These are phyloP conservation scores for Encarsia formosa DNA, from an alignment of 2,888 invertebrate genomes.

Conservation along the genomic window DNA sequence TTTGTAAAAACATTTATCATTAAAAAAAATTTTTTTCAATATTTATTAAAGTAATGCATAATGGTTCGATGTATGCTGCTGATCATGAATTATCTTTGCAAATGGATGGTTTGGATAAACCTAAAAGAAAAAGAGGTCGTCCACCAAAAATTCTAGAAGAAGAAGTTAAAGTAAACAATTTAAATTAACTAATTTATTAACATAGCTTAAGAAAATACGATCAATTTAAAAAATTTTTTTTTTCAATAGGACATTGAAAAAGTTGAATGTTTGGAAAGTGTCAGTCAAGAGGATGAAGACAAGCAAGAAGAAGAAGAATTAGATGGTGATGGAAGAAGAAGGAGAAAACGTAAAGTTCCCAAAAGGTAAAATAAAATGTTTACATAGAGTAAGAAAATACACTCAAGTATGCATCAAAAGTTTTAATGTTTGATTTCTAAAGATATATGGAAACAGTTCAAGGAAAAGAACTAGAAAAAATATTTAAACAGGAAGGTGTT, in stretches of 20 bases:
- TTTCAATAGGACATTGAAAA: constrained; percentile 22
- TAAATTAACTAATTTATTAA: not conserved
- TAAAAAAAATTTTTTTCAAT: constrained; percentile 4
- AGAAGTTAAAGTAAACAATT: constrained; percentile 28
- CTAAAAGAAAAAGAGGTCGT: constrained; percentile 66
- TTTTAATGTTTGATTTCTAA: constrained; percentile 2
- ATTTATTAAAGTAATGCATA: constrained; percentile 56
- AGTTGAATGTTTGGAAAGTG: constrained; percentile 33
- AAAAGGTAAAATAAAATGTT: constrained; percentile 49
- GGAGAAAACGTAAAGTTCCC: constrained; percentile 63
- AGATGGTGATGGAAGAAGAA: constrained; percentile 58
- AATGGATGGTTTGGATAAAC: constrained; percentile 63
- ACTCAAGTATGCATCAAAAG: not conserved
- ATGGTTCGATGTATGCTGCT: constrained; percentile 60
- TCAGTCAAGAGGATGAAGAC: constrained; percentile 45
- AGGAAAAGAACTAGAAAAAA: constrained; percentile 71
- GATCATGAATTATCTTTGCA: constrained; percentile 64
- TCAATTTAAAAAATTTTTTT: not conserved
- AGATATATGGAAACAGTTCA: constrained; percentile 53
- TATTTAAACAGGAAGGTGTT: constrained; percentile 69
- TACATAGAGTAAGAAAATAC: not conserved
- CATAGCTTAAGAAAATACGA: not conserved
- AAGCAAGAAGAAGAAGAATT: constrained; percentile 47
- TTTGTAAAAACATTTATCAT: not conserved
- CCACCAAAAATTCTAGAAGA: constrained; percentile 59